These are phyloP conservation scores for Hemiscyllium ocellatum DNA, from an alignment of 2,113 vertebrate genomes.

Conservation along the genomic window DNA sequence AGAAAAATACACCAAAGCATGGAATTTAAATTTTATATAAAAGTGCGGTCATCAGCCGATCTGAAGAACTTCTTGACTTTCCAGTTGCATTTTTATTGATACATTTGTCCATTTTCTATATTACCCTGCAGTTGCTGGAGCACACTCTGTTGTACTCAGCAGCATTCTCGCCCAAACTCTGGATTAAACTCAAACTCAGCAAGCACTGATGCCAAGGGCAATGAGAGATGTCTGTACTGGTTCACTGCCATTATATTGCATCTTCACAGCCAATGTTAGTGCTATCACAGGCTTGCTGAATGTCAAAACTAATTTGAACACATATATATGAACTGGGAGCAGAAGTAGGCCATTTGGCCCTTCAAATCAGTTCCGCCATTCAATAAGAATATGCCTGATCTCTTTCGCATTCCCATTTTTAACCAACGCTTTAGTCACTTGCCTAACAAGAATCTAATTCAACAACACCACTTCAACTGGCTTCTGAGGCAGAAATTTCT, in stretches of 20 bases:
- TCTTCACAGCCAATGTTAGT: background rate
- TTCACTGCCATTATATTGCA: background rate
- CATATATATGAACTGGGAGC: no score
- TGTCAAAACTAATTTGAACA: background rate
- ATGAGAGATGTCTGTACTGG: background rate
- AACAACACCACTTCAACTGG: no score
- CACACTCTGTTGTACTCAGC: background rate
- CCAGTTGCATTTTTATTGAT: background rate
- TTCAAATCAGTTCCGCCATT: no score
- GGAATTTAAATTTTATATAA: background rate
- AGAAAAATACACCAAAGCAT: background rate
- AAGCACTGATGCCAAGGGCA: background rate
- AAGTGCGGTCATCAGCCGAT: background rate
- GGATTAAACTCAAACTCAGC: background rate
- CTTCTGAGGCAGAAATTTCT: no score
- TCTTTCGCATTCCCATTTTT: no score
- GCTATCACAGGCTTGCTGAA: background rate
- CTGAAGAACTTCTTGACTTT: background rate
- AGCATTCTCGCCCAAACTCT: background rate
- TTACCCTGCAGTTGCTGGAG: background rate
- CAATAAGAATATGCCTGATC: no score
- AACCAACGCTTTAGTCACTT: no score
- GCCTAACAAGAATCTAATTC: no score
- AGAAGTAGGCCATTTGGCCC: no score
- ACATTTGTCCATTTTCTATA: background rate